These are phyloP conservation scores for Tachuris rubrigastra DNA, from an alignment of 2,113 vertebrate species.

Conservation along the genomic window DNA sequence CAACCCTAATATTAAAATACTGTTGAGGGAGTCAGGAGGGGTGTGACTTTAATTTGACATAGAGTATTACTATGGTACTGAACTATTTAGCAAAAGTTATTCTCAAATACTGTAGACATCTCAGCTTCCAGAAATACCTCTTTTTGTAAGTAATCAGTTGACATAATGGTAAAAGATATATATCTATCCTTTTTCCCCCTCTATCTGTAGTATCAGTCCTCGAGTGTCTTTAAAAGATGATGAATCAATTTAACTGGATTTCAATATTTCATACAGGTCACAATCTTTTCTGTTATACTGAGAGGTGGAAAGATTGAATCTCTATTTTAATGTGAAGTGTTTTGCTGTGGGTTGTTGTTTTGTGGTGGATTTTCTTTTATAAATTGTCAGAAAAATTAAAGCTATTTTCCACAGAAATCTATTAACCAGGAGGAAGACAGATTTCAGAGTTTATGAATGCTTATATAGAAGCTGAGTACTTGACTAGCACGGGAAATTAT, in stretches of 20 bases:
- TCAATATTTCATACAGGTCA: background rate
- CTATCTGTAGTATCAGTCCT: background rate
- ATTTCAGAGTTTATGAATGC: background rate
- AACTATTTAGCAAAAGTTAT: background rate
- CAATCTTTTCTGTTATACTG: background rate
- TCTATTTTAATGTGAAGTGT: background rate
- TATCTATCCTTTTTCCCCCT: background rate
- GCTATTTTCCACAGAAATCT: background rate
- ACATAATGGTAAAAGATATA: background rate
- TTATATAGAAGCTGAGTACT: background rate
- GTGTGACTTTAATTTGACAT: background rate
- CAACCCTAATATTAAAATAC: background rate
- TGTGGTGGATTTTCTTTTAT: background rate
- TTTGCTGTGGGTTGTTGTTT: background rate
- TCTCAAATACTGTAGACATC: background rate
- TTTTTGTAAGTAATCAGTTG: background rate
- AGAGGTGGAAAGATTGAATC: background rate
- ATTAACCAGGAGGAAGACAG: background rate
- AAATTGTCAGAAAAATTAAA: background rate
- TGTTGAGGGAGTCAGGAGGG: background rate
- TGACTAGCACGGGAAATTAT: background rate
- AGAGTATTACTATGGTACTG: background rate
- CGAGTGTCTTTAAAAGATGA: background rate
- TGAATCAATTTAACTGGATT: background rate
- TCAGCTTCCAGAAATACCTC: background rate